Evolutionary conservation across 2,113 vertebrate genomes (phyloP).

Genomic region (Serilophus lunatus): DNA sequence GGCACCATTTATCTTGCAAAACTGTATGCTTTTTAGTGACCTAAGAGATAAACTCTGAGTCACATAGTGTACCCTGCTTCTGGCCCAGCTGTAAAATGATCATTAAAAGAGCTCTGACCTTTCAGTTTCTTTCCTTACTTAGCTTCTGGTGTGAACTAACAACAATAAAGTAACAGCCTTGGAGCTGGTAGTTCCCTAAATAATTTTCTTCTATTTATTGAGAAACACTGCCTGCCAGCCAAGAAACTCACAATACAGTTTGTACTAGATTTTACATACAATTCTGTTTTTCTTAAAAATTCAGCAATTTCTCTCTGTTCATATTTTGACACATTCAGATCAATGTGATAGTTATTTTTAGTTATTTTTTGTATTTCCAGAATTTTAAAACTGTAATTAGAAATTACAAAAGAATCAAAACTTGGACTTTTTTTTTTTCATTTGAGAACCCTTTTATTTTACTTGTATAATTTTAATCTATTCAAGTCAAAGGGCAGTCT

Average conservation of each 20-base stretch:
- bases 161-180: background rate
- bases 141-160: background rate
- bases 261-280: background rate
- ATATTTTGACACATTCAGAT: background rate
- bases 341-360: background rate
- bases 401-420: too few species aligned
- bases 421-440: background rate
- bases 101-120: conserved; percentile 20
- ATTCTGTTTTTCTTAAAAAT: background rate
- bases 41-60: conserved; percentile 8
- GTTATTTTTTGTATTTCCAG: background rate
- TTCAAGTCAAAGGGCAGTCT: background rate
- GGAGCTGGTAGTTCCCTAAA: background rate
- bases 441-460: background rate
- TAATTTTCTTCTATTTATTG: background rate
- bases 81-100: background rate
- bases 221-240: background rate
- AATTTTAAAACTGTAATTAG: background rate
- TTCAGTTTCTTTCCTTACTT: background rate
- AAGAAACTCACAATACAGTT: background rate
- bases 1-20: conserved; percentile 8
- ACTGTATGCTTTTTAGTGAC: background rate
- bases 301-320: background rate
- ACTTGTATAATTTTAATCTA: background rate
- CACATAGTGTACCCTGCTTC: background rate